Evolutionary conservation across 2,113 vertebrate species (phyloP), one percentile per base, ranked within the genome.

Genomic region (Hyla sarda): DNA sequence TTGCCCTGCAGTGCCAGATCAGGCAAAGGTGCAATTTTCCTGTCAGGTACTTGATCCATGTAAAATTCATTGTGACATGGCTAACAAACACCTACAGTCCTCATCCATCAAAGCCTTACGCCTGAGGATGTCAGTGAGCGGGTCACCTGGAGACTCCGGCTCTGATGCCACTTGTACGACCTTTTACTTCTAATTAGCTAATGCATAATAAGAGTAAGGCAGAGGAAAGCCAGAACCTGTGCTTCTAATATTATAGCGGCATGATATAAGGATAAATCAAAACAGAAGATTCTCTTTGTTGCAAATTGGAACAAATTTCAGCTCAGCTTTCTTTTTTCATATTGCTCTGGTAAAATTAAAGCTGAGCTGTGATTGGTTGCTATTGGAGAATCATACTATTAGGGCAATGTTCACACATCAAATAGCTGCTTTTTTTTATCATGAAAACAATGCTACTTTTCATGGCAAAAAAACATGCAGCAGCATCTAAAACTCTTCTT

Each of bases 71-170:
- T 84, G 82, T 54, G 41, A 69, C 67, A 37, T 25, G 28, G 47
- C 65, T 41, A 25, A 52, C 71, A 47, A 28, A 56, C 67, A 83
- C 16, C 65, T 74, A 60, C n/a, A 17, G 34, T 28, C 23, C 34
- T 75, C n/a, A 75, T 75, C 71, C 60, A 60, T 84, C 82, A 84
- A 48, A 32, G 56, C 41, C 32, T 81, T 65, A 81, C 65, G n/a
- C n/a, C 13, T 65, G n/a, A 14, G 28, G 25, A 65, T 17, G 47
- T 45, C 48, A 56, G 50, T 19, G 23, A 71, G 81, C 47, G 52
- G 67, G 48, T 72, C 81, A 52, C 30, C 25, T 25, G 1, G 16
- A 30, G 67, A 54, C 21, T 52, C 41, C 30, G 6, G 11, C 13
- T 56, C 9, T 6, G 52, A 28, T 30, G 41, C 23, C 47, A 82